A percentile compares a stretch with the other conserved stretches of the same genome.
Evolutionary conservation across 2,113 vertebrate species (phyloP).

Genomic region (Bucco capensis): DNA sequence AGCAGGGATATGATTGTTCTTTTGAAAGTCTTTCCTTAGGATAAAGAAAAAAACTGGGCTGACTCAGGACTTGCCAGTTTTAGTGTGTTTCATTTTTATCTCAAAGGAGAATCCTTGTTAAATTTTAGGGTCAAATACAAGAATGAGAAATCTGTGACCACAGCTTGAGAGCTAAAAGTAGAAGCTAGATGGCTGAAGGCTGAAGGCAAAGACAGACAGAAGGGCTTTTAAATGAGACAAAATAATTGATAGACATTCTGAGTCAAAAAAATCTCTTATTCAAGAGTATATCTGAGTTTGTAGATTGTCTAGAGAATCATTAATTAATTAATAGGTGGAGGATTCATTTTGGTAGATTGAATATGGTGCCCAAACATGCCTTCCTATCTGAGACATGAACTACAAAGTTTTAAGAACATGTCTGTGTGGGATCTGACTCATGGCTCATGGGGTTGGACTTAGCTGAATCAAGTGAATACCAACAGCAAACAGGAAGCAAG

Average conservation of each 20-base stretch:
- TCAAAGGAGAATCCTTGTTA: background rate
- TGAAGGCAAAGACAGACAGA: background rate
- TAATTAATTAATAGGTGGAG: background rate
- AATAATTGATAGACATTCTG: background rate
- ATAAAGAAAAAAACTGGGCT: background rate
- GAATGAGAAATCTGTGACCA: background rate
- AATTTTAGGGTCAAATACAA: background rate
- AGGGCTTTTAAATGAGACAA: background rate
- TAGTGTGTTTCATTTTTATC: background rate
- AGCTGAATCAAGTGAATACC: background rate
- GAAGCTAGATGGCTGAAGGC: background rate
- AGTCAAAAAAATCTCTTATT: background rate
- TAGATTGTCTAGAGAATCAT: background rate
- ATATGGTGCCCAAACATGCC: background rate
- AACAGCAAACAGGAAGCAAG: background rate
- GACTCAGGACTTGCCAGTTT: background rate
- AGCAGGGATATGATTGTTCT: background rate
- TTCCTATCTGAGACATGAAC: background rate
- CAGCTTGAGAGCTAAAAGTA: background rate
- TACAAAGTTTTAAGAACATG: background rate
- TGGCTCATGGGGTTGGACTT: background rate
- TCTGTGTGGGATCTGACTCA: background rate
- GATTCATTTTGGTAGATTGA: background rate
- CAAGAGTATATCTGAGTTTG: background rate
- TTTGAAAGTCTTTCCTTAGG: slow-evolving; percentile 3